Base-by-base conservation (phyloP, 2,888 invertebrate genomes). In the Melitaea athalia region DNA sequence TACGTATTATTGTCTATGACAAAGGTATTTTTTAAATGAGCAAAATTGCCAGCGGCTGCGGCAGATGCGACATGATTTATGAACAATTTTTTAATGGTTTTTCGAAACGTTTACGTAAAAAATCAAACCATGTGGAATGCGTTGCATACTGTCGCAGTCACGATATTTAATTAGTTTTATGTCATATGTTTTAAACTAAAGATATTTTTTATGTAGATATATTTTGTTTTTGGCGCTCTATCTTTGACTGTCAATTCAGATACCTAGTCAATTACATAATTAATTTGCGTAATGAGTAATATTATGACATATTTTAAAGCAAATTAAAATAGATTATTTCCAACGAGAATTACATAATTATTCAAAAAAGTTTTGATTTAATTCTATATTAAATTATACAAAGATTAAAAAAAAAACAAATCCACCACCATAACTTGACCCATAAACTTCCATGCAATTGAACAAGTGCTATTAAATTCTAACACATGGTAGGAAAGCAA, bases 21-120 rank as follows among this genome's bases (percentile, higher is more conserved):
- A 81, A 82, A 81, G 77, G 78, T 79, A 80, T 84, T 79, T 75
- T 78, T 82, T 79, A 77, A 82, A 82, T 78, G 79, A 79, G 75
- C 77, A 80, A 80, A 70, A 72, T 63, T 78, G 76, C 82, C 79
- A 77, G 80, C 81, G 73, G 79, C 77, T 66, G 69, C 72, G 80
- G 85, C 91, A 91, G 89, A 89, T 92, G 91, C 78, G 77, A 76
- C 76, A 86, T 91, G 91, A 92, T 91, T 91, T 88, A 92, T 89
- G 81, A 81, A 79, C 74, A 76, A 33, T 81, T 85, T 88, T 87
- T 89, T 90, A 92, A 91, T 90, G 89, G 89, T 84, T 89, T 91
- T 91, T 81, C 87, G 79, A 90, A 89, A 89, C 85, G 86, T 87
- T 81, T 83, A 84, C 69, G 76, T 74, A 72, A 88, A 89, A 89